Base-by-base conservation (phyloP, 2,888 invertebrate genomes). In the Chromoteleia sp. region DNA sequence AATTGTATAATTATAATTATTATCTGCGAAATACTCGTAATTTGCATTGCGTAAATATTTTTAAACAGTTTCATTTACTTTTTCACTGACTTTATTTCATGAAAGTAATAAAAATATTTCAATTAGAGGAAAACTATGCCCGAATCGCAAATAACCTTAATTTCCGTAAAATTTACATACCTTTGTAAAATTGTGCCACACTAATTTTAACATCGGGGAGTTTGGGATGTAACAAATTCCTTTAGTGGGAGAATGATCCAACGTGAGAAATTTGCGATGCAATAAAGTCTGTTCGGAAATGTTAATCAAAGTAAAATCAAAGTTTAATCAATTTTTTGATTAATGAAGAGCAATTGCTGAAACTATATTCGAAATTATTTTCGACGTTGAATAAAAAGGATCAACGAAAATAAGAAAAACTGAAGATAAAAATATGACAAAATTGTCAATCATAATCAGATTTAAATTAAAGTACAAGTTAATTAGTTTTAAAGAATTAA, bases 221-320 rank as follows among this genome's bases (percentile, higher is more conserved):
- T 71, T 71, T 71, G 71, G 41, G 12, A 61, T 71, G 50, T 50
- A 71, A 71, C 41, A 41, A 59, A 71, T 61, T 61, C 73, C 73
- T 50, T 61, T 41, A 41, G 50, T 1, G 48, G 56, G 21, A 36
- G 48, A 45, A 45, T 25, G 39, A 41, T 21, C 43, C 59, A 50
- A 61, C 41, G 61, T 52, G 52, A 10, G 54, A 59, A 59, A 29
- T 59, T 71, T 8, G 19, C 21, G 12, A 36, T 25, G 59, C 50
- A 36, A 59, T 50, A 21, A 29, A 59, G 39, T 59, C 39, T 10
- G 29, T 48, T 25, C 70, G 29, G 48, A 71, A 59, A 70, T 71
- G 58, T 59, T 71, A 58, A 36, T 59, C 45, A 58, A 50, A 36
- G 50, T 68, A 8, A 8, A n/a, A n/a, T 36, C 36, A 8, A n/a